phyloP scores from a whole-genome alignment of 2,797 vertebrate genomes.

The Masticophis lateralis region DNA sequence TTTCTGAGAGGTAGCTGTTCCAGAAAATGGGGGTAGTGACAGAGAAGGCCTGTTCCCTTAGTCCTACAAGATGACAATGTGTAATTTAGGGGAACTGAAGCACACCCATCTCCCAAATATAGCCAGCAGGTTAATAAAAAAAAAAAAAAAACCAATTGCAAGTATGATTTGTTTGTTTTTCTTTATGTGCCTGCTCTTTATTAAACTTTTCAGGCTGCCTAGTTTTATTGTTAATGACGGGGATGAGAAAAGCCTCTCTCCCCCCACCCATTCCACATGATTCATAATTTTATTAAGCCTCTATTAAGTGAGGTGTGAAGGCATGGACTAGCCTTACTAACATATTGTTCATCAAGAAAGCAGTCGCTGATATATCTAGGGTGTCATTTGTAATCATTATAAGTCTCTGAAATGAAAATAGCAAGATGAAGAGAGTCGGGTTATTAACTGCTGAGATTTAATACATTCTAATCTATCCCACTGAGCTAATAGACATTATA shows the following conservation, averaged over 20 bases:
- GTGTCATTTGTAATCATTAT: conserved; percentile 20
- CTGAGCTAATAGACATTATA: neutral
- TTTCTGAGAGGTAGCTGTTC: neutral
- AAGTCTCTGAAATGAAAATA: neutral
- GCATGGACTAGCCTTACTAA: neutral
- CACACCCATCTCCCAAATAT: neutral
- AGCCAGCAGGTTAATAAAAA: neutral
- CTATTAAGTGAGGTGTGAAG: neutral
- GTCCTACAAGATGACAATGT: neutral
- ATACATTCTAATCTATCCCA: conserved; percentile 1
- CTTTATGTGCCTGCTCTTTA: neutral
- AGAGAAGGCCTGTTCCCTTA: neutral
- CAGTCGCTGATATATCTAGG: neutral
- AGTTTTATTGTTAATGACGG: neutral
- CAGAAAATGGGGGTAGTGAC: neutral
- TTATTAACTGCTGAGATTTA: conserved; percentile 12
- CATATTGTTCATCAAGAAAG: conserved; percentile 3
- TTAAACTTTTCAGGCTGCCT: neutral
- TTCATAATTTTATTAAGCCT: conserved; percentile 9
- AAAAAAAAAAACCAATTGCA: neutral
- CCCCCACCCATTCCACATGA: neutral
- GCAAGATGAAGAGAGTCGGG: neutral
- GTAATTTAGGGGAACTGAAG: neutral
- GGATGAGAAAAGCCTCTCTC: neutral
- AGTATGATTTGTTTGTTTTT: neutral